Conservation (phyloP, 2,888 invertebrate species). For the Tupiocoris notatus region DNA sequence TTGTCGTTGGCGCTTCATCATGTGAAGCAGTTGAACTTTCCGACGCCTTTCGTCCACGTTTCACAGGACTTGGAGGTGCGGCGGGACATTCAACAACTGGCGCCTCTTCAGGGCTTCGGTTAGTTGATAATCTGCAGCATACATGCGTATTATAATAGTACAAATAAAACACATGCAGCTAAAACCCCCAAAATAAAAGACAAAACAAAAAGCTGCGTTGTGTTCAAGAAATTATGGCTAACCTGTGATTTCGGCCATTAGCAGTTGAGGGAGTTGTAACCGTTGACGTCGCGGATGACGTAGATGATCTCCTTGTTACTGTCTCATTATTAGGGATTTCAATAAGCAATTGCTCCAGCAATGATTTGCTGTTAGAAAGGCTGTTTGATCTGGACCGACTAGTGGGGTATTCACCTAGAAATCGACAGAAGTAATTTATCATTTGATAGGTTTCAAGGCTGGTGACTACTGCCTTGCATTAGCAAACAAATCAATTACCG, state of each 20-base stretch:
- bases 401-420: slow-evolving; percentile 22
- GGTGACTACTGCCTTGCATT: no score
- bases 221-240: no score
- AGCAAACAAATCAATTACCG: background rate
- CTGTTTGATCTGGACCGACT: slow-evolving; percentile 26
- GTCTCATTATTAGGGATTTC: slow-evolving; percentile 67
- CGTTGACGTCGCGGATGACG: slow-evolving; percentile 1
- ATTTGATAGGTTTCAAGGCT: no score
- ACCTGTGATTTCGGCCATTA: slow-evolving; percentile 31
- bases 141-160: no score
- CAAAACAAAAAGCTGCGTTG: no score
- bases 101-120: slow-evolving; percentile 38
- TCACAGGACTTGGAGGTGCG: slow-evolving; percentile 36
- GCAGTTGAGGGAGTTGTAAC: background rate
- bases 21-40: slow-evolving; percentile 49
- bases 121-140: background rate
- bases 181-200: no score
- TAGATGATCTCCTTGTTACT: background rate
- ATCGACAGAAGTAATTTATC: no score
- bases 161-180: no score
- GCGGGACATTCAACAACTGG: slow-evolving; percentile 2
- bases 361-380: slow-evolving; percentile 47
- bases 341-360: slow-evolving; percentile 74
- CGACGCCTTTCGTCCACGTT: slow-evolving; percentile 48
- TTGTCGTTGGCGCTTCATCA: slow-evolving; percentile 46